These are phyloP conservation scores for Trachelus tabidus DNA, from an alignment of 2,888 invertebrate genomes.

Conservation along the genomic window DNA sequence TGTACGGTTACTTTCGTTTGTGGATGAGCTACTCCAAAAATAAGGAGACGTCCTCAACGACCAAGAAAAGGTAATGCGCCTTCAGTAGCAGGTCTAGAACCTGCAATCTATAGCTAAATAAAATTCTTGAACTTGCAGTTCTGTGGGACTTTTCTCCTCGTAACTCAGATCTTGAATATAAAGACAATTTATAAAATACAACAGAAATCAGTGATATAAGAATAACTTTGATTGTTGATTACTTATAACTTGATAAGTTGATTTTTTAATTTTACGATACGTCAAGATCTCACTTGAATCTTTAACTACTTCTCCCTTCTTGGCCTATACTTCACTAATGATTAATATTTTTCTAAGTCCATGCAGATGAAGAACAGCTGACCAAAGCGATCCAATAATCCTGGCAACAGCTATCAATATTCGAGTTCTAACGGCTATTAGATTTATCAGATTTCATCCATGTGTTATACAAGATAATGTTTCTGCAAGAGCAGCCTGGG, in stretches of 20 bases:
- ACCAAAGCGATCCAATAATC: conserved; percentile 78
- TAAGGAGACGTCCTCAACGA: conserved; percentile 74
- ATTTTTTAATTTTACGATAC: no score
- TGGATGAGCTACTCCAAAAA: conserved; percentile 77
- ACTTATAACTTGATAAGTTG: no score
- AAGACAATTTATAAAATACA: no score
- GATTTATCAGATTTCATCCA: conserved; percentile 74
- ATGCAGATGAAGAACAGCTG: conserved; percentile 74
- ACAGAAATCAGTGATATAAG: no score
- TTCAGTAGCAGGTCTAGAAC: conserved; percentile 77
- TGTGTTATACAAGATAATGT: conserved; percentile 79
- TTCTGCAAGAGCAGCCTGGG: conserved; percentile 74
- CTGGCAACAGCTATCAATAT: conserved; percentile 78
- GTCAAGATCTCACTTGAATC: conserved; percentile 55
- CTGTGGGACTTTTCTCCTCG: conserved; percentile 69
- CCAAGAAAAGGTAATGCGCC: conserved; percentile 70
- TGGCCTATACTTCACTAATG: conserved; percentile 74
- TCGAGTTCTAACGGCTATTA: conserved; percentile 72
- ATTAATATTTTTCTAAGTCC: conserved; percentile 76
- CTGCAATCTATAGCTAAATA: conserved; percentile 81
- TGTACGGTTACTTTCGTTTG: conserved; percentile 64
- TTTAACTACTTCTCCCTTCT: conserved; percentile 49
- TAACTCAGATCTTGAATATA: conserved; percentile 71
- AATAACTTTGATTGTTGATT: no score
- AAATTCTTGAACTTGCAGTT: conserved; percentile 69